Evolutionary conservation across 92 coral and sea anemone species (phyloP), one percentile per base, ranked within the genome.

Genomic region (Zoanthus sansibaricus): DNA sequence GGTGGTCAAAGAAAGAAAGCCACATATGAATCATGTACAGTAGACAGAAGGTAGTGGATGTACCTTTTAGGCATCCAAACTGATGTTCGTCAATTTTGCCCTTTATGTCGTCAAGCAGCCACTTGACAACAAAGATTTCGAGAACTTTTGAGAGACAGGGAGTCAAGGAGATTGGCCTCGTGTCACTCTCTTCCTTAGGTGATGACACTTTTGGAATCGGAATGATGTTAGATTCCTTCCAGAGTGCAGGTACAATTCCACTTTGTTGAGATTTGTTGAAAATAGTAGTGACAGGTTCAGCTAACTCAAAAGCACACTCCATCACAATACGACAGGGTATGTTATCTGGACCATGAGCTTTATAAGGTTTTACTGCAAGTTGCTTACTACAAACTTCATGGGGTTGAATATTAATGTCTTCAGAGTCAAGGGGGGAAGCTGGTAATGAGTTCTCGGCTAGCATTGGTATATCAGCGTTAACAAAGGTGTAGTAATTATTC

Each of bases 1-100:
- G 87, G 51, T 83, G 47, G 33, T 86, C 90, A 32, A 86, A 88
- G 33, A 78, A 73, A 20, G 90, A 42, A 6, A 86, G 79, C 90
- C 90, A 90, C 18, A 90, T 86, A 32, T 90, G 93, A 18, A 86
- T 48, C 90, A 90, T 87, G 66, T 86, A 90, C 18, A 87, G 45
- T 9, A 90, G 74, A 55, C 82, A 42, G 25, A 9, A 86, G 31
- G 72, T 51, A 21, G 89, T 86, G 12, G 87, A 82, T 61, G 83
- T 31, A 2, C 83, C 83, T 67, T 72, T 56, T 61, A 79, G 68
- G 70, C 87, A 82, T 55, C 91, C 87, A 73, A 86, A 86, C 42
- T 86, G 89, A 12, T 17, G 6, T 33, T 79, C 80, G 90, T 87
- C 90, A 71, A 69, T 68, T 21, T 66, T 87, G n/a, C 64, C 76